These are phyloP conservation scores for Nibea coibor DNA, from an alignment of 2,113 vertebrate species.

Conservation along the genomic window DNA sequence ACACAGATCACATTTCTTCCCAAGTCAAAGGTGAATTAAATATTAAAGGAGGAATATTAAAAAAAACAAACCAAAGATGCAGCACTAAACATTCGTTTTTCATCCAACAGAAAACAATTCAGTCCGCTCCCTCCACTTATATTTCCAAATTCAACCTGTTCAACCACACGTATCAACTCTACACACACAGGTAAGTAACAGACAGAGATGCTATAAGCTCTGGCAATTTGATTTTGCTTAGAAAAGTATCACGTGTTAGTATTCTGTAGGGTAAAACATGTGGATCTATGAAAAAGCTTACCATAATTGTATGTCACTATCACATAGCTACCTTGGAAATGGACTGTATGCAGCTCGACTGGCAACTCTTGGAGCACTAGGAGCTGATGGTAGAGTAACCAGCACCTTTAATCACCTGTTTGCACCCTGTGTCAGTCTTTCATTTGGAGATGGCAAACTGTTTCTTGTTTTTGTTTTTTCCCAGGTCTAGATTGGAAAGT, in stretches of 20 bases:
- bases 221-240: neutral
- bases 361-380: slow-evolving; percentile 92
- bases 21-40: slow-evolving; percentile 87
- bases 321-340: slow-evolving; percentile 93
- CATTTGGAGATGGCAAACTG: neutral
- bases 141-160: slow-evolving; percentile 95
- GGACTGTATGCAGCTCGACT: slow-evolving; percentile 93
- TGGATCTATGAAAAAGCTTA: slow-evolving; percentile 7
- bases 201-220: neutral
- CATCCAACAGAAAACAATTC: slow-evolving; percentile 89
- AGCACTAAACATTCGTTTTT: slow-evolving; percentile 23
- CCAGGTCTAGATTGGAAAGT: slow-evolving; percentile 84
- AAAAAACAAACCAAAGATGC: neutral
- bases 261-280: slow-evolving; percentile 17
- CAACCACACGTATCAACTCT: slow-evolving; percentile 92
- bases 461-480: slow-evolving; percentile 46
- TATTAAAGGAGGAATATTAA: neutral
- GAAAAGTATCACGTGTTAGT: neutral
- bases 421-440: slow-evolving; percentile 6
- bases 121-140: slow-evolving; percentile 88
- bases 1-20: slow-evolving; percentile 98
- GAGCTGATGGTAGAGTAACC: slow-evolving; percentile 86
- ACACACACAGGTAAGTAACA: slow-evolving; percentile 92
- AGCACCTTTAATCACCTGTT: neutral
- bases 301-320: slow-evolving; percentile 44